A percentile compares a stretch with the other conserved stretches of the same genome.
phyloP scores from a whole-genome alignment of 2,888 invertebrate species.

The Pseudoips prasinana region DNA sequence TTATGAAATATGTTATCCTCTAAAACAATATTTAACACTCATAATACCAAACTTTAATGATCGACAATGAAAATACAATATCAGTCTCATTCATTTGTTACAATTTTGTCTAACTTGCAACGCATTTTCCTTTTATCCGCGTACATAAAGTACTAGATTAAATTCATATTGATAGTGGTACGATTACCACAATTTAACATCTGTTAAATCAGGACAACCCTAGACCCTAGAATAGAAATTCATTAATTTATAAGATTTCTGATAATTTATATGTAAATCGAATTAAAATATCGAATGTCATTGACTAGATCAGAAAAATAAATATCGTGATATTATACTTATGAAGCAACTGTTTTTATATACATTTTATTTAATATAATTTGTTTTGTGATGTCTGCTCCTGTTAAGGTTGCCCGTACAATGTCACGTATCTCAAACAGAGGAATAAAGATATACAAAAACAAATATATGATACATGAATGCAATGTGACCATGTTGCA shows the following conservation, averaged over 20 bases:
- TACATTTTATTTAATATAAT: slow-evolving; percentile 26
- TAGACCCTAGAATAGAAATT: slow-evolving; percentile 21
- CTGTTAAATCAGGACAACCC: slow-evolving; percentile 41
- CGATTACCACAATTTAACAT: slow-evolving; percentile 41
- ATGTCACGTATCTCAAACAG: slow-evolving; percentile 2
- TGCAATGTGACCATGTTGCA: no score
- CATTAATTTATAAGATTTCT: slow-evolving; percentile 21
- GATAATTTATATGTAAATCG: slow-evolving; percentile 24
- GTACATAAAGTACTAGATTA: slow-evolving; percentile 10
- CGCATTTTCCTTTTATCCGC: slow-evolving; percentile 24
- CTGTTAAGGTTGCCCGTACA: slow-evolving; percentile 4
- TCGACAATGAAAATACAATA: slow-evolving; percentile 57
- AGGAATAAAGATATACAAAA: no score
- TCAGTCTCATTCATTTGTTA: slow-evolving; percentile 71
- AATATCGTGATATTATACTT: slow-evolving; percentile 33
- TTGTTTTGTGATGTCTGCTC: slow-evolving; percentile 18
- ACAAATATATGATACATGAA: no score
- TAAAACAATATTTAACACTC: slow-evolving; percentile 28
- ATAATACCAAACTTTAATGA: slow-evolving; percentile 38
- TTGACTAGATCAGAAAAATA: slow-evolving; percentile 54
- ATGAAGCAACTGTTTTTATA: slow-evolving; percentile 35
- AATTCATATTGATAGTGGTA: slow-evolving; percentile 14
- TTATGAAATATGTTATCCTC: slow-evolving; percentile 16
- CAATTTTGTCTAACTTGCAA: slow-evolving; percentile 45
- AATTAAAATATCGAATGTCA: slow-evolving; percentile 34